These are phyloP conservation scores for Channallabes apus DNA, from an alignment of 2,797 vertebrate species.

Conservation along the genomic window DNA sequence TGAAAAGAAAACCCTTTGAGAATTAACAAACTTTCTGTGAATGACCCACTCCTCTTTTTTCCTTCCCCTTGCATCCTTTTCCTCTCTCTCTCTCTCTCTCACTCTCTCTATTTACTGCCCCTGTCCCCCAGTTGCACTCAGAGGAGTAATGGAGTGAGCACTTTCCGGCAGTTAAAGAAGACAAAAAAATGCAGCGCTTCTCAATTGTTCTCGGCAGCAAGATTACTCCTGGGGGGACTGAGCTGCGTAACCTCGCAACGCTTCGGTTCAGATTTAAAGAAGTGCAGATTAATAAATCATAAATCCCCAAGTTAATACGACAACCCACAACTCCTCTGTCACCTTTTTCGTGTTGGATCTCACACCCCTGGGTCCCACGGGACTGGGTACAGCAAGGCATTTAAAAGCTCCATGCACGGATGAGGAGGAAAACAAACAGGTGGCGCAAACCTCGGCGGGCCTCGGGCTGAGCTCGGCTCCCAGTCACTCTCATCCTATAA, in stretches of 20 bases:
- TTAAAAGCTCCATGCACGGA: constrained; percentile 66
- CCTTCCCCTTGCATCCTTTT: constrained; percentile 32
- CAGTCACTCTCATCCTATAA: constrained; percentile 71
- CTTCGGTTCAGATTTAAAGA: constrained; percentile 70
- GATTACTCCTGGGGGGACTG: constrained; percentile 72
- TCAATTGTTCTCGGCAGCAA: constrained; percentile 69
- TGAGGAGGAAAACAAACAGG: constrained; percentile 77
- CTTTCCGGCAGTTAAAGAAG: constrained; percentile 61
- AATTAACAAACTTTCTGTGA: constrained; percentile 60
- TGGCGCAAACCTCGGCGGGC: constrained; percentile 75
- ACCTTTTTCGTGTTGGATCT: constrained; percentile 81
- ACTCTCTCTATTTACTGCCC: constrained; percentile 53
- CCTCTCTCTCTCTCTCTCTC: background rate
- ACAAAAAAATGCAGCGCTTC: constrained; percentile 63
- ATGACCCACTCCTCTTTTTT: constrained; percentile 63
- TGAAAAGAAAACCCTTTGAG: constrained; percentile 55
- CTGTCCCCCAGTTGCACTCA: constrained; percentile 60
- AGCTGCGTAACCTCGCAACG: constrained; percentile 66
- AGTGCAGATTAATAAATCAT: constrained; percentile 88
- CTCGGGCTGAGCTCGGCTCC: constrained; percentile 56
- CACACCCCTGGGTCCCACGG: constrained; percentile 67
- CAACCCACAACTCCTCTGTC: constrained; percentile 77
- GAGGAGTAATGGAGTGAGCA: constrained; percentile 57
- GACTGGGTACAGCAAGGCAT: constrained; percentile 63
- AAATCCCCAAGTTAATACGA: constrained; percentile 75